These are phyloP conservation scores for Gymnosoma rotundatum DNA, from an alignment of 2,888 invertebrate species.

Conservation along the genomic window DNA sequence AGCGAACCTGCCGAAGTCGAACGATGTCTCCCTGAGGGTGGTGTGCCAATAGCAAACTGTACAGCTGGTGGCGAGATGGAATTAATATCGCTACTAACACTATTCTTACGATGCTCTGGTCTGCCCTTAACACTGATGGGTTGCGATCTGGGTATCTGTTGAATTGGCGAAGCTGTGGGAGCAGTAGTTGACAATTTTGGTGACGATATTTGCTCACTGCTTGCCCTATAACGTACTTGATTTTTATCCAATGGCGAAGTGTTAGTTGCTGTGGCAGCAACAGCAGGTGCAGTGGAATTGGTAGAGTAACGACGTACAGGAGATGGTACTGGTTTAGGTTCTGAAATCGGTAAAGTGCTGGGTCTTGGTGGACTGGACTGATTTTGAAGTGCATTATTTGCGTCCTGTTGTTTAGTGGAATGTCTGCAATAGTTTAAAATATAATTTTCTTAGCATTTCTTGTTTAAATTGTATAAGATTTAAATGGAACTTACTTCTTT, in stretches of 20 bases:
- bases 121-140: constrained; percentile 92
- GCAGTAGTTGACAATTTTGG: constrained; percentile 70
- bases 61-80: constrained; percentile 96
- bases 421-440: constrained; percentile 70
- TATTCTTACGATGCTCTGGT: constrained; percentile 86
- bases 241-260: constrained; percentile 71
- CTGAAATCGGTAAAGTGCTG: constrained; percentile 87
- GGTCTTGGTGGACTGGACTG: constrained; percentile 86
- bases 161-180: constrained; percentile 72
- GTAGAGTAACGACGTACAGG: constrained; percentile 79
- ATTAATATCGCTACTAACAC: constrained; percentile 90
- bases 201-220: constrained; percentile 71
- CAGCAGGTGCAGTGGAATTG: constrained; percentile 57
- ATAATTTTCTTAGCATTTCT: not conserved
- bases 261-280: constrained; percentile 60
- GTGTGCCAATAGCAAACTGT: constrained; percentile 93
- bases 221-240: constrained; percentile 65
- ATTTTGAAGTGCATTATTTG: constrained; percentile 73
- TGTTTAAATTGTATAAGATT: not conserved
- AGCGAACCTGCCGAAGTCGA: constrained; percentile 87
- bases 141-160: constrained; percentile 90
- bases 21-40: constrained; percentile 87
- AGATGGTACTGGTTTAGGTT: constrained; percentile 90
- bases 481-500: constrained; percentile 75
- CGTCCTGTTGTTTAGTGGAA: constrained; percentile 70